Percentiles rank a stretch among this genome's conserved stretches.
These are phyloP conservation scores for Cossypha niveicapilla DNA, from an alignment of 2,797 vertebrate genomes.

Conservation along the genomic window DNA sequence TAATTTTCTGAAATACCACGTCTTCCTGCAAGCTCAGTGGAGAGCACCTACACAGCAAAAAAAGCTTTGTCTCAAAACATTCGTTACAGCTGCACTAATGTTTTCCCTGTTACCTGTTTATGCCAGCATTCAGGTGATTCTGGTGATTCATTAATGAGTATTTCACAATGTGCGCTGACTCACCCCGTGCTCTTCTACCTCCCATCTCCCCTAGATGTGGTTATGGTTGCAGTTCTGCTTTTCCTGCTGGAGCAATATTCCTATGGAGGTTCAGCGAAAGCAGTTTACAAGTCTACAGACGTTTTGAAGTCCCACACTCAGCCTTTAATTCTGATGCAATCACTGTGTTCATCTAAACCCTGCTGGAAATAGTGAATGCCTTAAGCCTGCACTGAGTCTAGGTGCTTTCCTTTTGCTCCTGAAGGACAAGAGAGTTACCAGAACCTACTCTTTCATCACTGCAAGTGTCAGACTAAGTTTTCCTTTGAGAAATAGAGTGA, in stretches of 20 bases:
- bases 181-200: rapidly evolving
- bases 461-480: background rate
- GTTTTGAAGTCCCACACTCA: background rate
- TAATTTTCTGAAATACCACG: background rate
- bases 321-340: background rate
- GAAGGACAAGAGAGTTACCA: background rate
- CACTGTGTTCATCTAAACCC: background rate
- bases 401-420: background rate
- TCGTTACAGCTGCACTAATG: background rate
- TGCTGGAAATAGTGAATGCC: background rate
- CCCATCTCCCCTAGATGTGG: rapidly evolving
- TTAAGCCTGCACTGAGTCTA: background rate
- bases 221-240: background rate
- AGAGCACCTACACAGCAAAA: background rate
- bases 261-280: background rate
- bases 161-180: background rate
- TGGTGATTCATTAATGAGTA: background rate
- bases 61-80: background rate
- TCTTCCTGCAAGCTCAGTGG: background rate
- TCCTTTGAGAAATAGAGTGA: background rate
- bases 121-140: background rate
- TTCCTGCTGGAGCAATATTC: background rate
- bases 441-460: background rate
- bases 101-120: background rate
- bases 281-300: background rate